These are phyloP conservation scores for Panagrolaimus sp. DNA, from an alignment of 1,140 invertebrate species.

Conservation along the genomic window DNA sequence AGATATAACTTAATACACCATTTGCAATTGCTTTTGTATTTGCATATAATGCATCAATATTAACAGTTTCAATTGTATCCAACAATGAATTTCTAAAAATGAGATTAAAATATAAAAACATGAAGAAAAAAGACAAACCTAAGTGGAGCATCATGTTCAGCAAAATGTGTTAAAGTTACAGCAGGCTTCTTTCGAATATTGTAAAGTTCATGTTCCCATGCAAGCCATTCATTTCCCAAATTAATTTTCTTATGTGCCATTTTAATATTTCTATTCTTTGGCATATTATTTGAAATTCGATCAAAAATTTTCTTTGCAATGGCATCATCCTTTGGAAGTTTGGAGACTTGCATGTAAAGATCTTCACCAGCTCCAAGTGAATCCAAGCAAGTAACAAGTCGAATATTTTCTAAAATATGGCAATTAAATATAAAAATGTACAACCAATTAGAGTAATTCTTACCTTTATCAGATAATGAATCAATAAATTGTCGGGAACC, in stretches of 20 bases:
- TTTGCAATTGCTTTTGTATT: constrained; percentile 77
- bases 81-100: constrained; percentile 60
- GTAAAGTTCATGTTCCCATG: constrained; percentile 95
- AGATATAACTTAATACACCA: constrained; percentile 76
- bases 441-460: constrained; percentile 36
- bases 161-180: constrained; percentile 78
- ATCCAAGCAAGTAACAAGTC: constrained; percentile 84
- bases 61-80: constrained; percentile 62
- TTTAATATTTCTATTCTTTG: constrained; percentile 68
- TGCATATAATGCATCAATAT: constrained; percentile 66
- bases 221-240: constrained; percentile 80
- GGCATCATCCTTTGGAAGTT: constrained; percentile 81
- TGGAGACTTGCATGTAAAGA: constrained; percentile 86
- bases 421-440: constrained; percentile 16
- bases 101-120: not conserved
- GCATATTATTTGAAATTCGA: constrained; percentile 60
- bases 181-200: constrained; percentile 83
- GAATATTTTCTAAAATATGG: constrained; percentile 40
- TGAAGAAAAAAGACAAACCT: constrained; percentile 50
- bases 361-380: constrained; percentile 66
- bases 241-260: constrained; percentile 94
- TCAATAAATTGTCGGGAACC: constrained; percentile 93
- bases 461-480: constrained; percentile 78
- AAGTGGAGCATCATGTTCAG: constrained; percentile 61
- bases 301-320: constrained; percentile 69